Base-by-base conservation (phyloP, 2,113 vertebrate species). In the Geococcyx californianus region DNA sequence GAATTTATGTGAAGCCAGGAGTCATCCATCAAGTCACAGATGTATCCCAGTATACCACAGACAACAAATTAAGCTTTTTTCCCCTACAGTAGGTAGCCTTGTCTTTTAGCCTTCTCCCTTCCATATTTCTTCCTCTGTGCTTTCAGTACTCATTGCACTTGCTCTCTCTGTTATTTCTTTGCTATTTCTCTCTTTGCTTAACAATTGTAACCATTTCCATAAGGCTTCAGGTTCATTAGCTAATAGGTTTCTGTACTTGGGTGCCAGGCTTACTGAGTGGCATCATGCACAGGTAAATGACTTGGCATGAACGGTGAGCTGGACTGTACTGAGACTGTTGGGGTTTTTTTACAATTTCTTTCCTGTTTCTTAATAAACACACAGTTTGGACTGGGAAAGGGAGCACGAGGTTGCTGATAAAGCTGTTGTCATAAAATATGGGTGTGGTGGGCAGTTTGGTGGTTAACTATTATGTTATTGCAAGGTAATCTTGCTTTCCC, bases 181-280 rank as follows among this genome's bases (percentile, higher is more conserved):
- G 82, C n/a, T 62, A 16, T 73, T 78, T 89, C 52, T 92, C 38
- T 66, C 42, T n/a, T 90, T 29, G 60, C 38, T 47, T 88, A 40
- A 60, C 87, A 26, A 67, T 55, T 83, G 40, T 45, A 51, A 16
- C 47, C 42, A 36, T 69, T 94, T 85, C 60, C 67, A 55, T 42
- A 44, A 64, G 38, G 45, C 15, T 21, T 33, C n/a, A 77, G 59
- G 34, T 40, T 73, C 38, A 59, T 96, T 88, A 85, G 80, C 87
- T 92, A 49, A 45, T 45, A 86, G 58, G 62, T 83, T 90, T 76
- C 86, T 91, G 23, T 74, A 90, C 38, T 56, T 68, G 33, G 52
- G 9, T 74, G 60, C 90, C 60, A 25, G 51, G 19, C 63, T 87
- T 58, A 5, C 24, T 66, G 31, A 75, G 16, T 26, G 79, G 45